Evolutionary conservation across 2,113 vertebrate genomes (phyloP).

Genomic region (Hassar affinis): DNA sequence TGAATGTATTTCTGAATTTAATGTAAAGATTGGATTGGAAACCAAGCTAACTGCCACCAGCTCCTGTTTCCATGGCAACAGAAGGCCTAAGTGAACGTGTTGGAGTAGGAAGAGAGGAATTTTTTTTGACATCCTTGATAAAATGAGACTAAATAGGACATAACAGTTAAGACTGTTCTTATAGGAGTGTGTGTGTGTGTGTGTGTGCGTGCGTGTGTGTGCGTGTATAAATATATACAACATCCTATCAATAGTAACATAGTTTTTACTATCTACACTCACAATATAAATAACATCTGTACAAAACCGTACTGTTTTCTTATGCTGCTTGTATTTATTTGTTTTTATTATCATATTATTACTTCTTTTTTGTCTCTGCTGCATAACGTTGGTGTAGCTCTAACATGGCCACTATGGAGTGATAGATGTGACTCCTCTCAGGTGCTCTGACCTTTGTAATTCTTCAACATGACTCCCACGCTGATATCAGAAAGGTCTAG

Average conservation of each 20-base stretch:
- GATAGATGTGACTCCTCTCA: conserved; percentile 52
- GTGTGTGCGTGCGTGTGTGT: neutral
- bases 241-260: too few species aligned
- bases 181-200: too few species aligned
- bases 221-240: too few species aligned
- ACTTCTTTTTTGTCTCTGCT: neutral
- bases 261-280: too few species aligned
- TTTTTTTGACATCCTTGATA: neutral
- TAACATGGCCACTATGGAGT: conserved; percentile 43
- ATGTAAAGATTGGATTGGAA: neutral
- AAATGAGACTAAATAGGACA: neutral
- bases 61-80: conserved; percentile 20
- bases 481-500: neutral
- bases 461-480: neutral
- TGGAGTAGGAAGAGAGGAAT: neutral
- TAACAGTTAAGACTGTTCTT: neutral
- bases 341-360: neutral
- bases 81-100: neutral
- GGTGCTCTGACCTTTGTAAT: conserved; percentile 47
- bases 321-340: neutral
- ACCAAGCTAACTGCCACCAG: conserved; percentile 7
- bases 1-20: too few species aligned
- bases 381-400: neutral
- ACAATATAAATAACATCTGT: neutral
- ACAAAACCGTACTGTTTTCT: too few species aligned